These are phyloP conservation scores for Pterostichus niger DNA, from an alignment of 2,888 invertebrate genomes.

Conservation along the genomic window DNA sequence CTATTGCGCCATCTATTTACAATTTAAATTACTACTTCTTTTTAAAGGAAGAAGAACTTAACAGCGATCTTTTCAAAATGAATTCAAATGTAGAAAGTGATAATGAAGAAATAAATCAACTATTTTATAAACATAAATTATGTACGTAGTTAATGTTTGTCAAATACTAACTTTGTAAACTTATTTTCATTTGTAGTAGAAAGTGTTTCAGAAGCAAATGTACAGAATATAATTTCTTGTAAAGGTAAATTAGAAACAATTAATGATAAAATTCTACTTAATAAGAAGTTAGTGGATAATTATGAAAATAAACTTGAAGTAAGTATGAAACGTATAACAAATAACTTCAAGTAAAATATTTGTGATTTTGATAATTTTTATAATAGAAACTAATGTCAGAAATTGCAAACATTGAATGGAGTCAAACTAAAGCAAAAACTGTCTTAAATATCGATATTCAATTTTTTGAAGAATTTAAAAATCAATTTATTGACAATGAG, in stretches of 20 bases:
- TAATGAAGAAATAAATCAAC: slow-evolving; percentile 19
- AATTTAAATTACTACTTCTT: not conserved
- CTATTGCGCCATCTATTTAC: slow-evolving; percentile 3
- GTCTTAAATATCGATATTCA: slow-evolving; percentile 26
- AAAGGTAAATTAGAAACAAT: slow-evolving; percentile 28
- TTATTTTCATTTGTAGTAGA: slow-evolving; percentile 37
- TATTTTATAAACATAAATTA: not conserved
- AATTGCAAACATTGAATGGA: slow-evolving; percentile 38
- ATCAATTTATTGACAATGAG: not conserved
- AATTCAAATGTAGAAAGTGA: slow-evolving; percentile 31
- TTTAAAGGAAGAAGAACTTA: slow-evolving; percentile 25
- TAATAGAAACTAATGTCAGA: slow-evolving; percentile 18
- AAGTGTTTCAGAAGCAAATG: slow-evolving; percentile 20
- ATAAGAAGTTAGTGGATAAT: not conserved
- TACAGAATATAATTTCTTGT: not conserved
- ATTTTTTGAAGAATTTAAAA: slow-evolving; percentile 8
- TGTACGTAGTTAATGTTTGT: not conserved
- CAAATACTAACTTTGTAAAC: not conserved
- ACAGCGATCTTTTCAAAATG: slow-evolving; percentile 40
- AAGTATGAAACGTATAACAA: not conserved
- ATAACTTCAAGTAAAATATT: not conserved
- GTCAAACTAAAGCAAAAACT: slow-evolving; percentile 44
- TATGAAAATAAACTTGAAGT: slow-evolving; percentile 40
- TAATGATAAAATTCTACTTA: not conserved
- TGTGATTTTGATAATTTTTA: slow-evolving; percentile 1